Evolutionary conservation across 2,797 vertebrate species (phyloP).

Genomic region (Tinamus major): DNA sequence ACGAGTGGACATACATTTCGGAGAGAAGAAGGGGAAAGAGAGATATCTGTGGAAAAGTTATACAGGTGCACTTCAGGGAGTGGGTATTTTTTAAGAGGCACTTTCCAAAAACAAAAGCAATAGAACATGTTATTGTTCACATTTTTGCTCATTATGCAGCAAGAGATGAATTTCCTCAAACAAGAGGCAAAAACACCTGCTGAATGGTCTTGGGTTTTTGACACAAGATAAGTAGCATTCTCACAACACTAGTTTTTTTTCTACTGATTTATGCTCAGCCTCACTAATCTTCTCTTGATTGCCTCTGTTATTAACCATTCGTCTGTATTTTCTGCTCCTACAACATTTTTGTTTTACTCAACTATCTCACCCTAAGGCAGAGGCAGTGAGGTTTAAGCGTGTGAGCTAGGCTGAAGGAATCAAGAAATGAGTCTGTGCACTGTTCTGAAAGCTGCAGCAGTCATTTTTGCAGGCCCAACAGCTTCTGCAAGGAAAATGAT

Average conservation of each 20-base stretch:
- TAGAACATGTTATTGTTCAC: accelerated
- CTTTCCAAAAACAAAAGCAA: neutral
- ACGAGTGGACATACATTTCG: neutral
- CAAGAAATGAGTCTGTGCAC: neutral
- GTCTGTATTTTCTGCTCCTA: neutral
- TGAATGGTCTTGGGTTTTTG: neutral
- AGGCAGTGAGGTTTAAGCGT: neutral
- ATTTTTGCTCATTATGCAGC: neutral
- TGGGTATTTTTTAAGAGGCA: neutral
- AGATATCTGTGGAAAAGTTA: neutral
- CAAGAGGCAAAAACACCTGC: neutral
- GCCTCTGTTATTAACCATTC: neutral
- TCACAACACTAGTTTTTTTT: neutral
- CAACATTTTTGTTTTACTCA: too few relatives aligned
- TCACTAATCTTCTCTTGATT: neutral
- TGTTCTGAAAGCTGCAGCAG: neutral
- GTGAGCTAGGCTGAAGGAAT: neutral
- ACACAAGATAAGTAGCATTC: neutral
- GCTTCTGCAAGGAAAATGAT: neutral
- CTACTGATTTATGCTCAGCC: neutral
- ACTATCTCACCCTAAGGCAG: neutral
- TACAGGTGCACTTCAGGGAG: neutral
- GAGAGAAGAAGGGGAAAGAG: neutral
- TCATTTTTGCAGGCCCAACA: neutral
- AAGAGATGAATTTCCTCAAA: neutral